Percentiles rank a stretch among this genome's conserved stretches.
These are phyloP conservation scores for Canis aureus DNA, from an alignment of 2,113 vertebrate species.

Conservation along the genomic window DNA sequence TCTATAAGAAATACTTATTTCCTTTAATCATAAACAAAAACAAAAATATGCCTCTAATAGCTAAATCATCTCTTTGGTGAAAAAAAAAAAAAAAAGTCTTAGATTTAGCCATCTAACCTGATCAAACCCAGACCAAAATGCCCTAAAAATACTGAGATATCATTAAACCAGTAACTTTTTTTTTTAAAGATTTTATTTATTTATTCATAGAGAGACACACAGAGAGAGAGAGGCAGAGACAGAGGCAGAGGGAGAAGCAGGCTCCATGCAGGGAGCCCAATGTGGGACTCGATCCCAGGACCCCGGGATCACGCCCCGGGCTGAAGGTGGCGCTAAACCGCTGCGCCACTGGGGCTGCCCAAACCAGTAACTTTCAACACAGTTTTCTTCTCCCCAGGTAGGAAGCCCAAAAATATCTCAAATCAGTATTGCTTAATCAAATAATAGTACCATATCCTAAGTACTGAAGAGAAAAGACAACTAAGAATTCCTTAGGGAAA, in stretches of 20 bases:
- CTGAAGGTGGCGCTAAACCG: too few species aligned
- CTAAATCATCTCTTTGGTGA: background rate
- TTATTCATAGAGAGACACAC: too few species aligned
- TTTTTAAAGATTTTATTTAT: too few species aligned
- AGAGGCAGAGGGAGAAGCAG: too few species aligned
- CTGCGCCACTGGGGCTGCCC: too few species aligned
- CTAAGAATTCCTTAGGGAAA: background rate
- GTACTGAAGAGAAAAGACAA: background rate
- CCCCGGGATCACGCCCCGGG: too few species aligned
- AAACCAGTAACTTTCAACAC: background rate
- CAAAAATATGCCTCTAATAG: background rate
- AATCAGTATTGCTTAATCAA: background rate
- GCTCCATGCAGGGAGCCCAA: too few species aligned
- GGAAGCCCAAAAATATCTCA: background rate
- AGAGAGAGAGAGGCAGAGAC: too few species aligned
- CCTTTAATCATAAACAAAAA: constrained; percentile 28
- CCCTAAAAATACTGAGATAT: constrained; percentile 2
- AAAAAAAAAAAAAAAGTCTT: background rate
- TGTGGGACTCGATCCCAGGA: too few species aligned
- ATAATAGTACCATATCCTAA: background rate
- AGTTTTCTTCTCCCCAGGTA: constrained; percentile 8
- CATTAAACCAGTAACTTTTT: background rate
- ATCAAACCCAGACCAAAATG: constrained; percentile 21
- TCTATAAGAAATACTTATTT: background rate
- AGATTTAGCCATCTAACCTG: background rate